Conservation (phyloP, 2,888 invertebrate genomes). For the Resseliella maxima region DNA sequence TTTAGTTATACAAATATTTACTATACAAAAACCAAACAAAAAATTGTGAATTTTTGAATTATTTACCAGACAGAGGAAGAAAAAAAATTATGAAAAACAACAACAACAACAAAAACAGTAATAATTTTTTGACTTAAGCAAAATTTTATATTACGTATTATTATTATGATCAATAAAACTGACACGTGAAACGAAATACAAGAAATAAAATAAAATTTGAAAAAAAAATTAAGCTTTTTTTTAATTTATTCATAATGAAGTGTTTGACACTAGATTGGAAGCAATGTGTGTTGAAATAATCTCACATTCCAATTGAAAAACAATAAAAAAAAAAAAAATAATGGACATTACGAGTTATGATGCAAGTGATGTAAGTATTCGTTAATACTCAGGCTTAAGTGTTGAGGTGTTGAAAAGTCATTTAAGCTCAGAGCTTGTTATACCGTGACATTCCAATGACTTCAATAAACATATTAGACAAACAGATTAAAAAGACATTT, state of each 20-base stretch:
- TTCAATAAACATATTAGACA: too few species aligned
- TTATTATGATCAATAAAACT: conserved; percentile 22
- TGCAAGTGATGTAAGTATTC: too few species aligned
- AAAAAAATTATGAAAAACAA: too few species aligned
- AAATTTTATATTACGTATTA: conserved; percentile 48
- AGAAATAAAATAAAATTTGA: not conserved
- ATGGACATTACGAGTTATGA: too few species aligned
- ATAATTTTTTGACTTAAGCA: conserved; percentile 43
- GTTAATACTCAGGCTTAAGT: too few species aligned
- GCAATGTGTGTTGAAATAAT: too few species aligned
- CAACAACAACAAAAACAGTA: conserved; percentile 4
- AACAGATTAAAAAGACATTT: not conserved
- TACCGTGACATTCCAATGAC: too few species aligned
- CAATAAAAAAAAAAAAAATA: too few species aligned
- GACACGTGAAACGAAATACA: conserved; percentile 33
- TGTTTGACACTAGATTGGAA: not conserved
- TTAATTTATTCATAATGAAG: not conserved
- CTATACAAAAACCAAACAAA: not conserved
- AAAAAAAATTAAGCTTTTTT: not conserved
- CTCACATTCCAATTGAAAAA: too few species aligned
- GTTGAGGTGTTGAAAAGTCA: too few species aligned
- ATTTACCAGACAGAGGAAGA: too few species aligned
- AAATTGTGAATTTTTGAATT: not conserved
- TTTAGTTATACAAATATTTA: not conserved
- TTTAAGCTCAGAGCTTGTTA: too few species aligned